A percentile compares a stretch with the other conserved stretches of the same genome.
These are phyloP conservation scores for Ciconia maguari DNA, from an alignment of 2,113 vertebrate genomes.

Conservation along the genomic window DNA sequence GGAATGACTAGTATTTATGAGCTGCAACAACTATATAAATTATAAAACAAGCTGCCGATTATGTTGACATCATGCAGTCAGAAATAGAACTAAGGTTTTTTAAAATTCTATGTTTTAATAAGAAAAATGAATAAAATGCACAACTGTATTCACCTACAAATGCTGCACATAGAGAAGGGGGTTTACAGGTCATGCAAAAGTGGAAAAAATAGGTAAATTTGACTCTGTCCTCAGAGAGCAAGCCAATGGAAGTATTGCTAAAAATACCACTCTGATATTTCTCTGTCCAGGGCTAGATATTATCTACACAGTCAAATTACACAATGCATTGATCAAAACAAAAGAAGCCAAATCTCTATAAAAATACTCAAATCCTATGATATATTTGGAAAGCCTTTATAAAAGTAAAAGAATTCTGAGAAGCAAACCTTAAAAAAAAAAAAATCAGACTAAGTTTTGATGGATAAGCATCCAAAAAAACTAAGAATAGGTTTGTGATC, in stretches of 20 bases:
- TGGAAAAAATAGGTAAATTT: neutral
- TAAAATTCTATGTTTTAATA: neutral
- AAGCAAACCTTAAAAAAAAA: neutral
- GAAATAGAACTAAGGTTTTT: neutral
- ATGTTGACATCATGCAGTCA: neutral
- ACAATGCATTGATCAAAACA: neutral
- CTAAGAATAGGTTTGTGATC: neutral
- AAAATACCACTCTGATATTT: neutral
- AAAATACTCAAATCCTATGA: neutral
- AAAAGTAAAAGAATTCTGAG: neutral
- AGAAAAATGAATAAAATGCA: neutral
- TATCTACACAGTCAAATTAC: neutral
- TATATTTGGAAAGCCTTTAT: neutral
- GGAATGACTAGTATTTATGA: neutral
- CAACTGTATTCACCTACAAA: neutral
- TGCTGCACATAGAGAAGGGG: neutral
- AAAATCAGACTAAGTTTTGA: neutral
- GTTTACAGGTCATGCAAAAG: neutral
- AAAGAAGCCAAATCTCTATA: neutral
- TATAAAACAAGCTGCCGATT: neutral
- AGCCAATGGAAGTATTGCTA: neutral
- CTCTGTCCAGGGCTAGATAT: neutral
- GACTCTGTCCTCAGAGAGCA: neutral
- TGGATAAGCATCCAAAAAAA: neutral
- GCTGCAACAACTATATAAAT: neutral